Base-by-base conservation (phyloP, 2,113 vertebrate genomes). In the Vanacampus margaritifer region DNA sequence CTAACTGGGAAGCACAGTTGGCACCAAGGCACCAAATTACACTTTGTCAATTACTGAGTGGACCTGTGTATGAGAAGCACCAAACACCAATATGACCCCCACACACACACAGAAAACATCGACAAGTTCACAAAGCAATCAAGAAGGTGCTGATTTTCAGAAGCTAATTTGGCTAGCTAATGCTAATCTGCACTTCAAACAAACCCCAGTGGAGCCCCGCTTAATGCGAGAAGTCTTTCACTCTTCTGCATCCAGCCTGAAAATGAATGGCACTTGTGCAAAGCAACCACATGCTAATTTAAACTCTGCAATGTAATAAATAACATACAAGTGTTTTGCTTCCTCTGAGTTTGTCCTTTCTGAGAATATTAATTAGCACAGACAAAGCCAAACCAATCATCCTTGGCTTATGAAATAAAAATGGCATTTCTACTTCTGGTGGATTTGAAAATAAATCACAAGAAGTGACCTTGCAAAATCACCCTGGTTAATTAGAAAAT, bases 381-480 rank as follows among this genome's bases (percentile, higher is more conserved):
- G 23, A 71, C 57, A 69, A 72, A 76, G 72, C 60, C 68, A 66
- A 65, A 70, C 59, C 64, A 67, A 21, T 65, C 11, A 70, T 69
- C 66, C 51, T 12, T 80, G 71, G 66, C 79, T 76, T 68, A 73
- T 66, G 39, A 84, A 82, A 72, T 71, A 43, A 43, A 41, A 68
- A 74, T 54, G 67, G 58, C 35, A 72, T 36, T 57, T 81, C 43
- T 35, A 37, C 16, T 35, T 71, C 28, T 58, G 76, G 75, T n/a
- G 61, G 48, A 67, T 72, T 68, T 64, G 74, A 21, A 78, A 76
- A 64, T 43, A 23, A n/a, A 58, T 37, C 28, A 57, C 12, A 53
- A 60, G 21, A 68, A 64, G 28, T 50, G 21, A 50, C 39, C 14
- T 68, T 56, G 13, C 56, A 64, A 43, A 16, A 63, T 32, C 14